These are phyloP conservation scores for Istiophorus platypterus DNA, from an alignment of 2,113 vertebrate genomes.

Conservation along the genomic window DNA sequence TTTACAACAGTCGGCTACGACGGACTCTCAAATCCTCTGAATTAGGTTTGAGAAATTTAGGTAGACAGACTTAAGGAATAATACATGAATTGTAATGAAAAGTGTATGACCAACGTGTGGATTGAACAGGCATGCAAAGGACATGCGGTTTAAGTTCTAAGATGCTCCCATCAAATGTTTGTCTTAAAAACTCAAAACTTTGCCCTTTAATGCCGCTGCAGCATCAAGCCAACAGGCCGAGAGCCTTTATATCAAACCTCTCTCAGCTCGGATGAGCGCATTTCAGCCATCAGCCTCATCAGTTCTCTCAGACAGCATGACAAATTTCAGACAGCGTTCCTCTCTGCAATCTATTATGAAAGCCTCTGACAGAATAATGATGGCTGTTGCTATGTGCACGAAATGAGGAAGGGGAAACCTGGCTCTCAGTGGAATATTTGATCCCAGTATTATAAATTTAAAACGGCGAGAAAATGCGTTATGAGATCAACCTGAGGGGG, in stretches of 20 bases:
- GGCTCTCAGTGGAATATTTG: constrained; percentile 1
- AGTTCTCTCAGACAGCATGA: constrained; percentile 57
- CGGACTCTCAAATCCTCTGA: not conserved
- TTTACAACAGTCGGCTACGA: not conserved
- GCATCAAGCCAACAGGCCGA: constrained; percentile 3
- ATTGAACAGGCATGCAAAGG: not conserved
- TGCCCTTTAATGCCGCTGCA: not conserved
- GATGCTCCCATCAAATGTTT: constrained; percentile 24
- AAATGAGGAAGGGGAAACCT: constrained; percentile 24
- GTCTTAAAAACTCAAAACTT: constrained; percentile 1
- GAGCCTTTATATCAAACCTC: constrained; percentile 20
- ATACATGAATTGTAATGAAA: constrained; percentile 16
- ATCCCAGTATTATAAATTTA: constrained; percentile 8
- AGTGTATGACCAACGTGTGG: constrained; percentile 23
- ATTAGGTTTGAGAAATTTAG: constrained; percentile 28
- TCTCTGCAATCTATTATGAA: constrained; percentile 55
- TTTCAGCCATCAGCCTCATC: constrained; percentile 56
- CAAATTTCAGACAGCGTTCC: constrained; percentile 50
- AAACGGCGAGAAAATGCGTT: constrained; percentile 13
- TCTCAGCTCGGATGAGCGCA: constrained; percentile 34
- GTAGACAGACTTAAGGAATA: constrained; percentile 25
- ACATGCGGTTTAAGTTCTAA: not conserved
- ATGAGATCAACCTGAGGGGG: constrained; percentile 8
- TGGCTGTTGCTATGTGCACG: constrained; percentile 37
- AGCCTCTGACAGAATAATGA: constrained; percentile 50